These are phyloP conservation scores for Phrynocephalus guinanensis DNA, from an alignment of 2,797 vertebrate species.

Conservation along the genomic window DNA sequence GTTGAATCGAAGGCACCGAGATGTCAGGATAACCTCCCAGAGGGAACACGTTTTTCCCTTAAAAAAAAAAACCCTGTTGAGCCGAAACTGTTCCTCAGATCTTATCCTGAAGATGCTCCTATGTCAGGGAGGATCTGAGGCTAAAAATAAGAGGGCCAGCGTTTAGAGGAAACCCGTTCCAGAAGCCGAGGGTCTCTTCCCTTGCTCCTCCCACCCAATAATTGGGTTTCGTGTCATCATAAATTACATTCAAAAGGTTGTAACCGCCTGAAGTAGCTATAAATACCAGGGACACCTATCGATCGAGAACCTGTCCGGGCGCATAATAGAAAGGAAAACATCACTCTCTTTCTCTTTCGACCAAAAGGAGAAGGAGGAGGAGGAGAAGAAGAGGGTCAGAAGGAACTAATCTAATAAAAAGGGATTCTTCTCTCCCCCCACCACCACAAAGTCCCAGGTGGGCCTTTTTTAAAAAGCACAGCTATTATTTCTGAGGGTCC, in stretches of 20 bases:
- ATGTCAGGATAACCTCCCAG: too few relatives aligned
- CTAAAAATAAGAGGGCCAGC: background rate
- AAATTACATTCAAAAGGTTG: conserved; percentile 73
- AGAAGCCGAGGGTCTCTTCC: background rate
- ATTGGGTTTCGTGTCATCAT: conserved; percentile 59
- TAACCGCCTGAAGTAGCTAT: conserved; percentile 62
- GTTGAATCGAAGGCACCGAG: too few relatives aligned
- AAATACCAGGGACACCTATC: conserved; percentile 78
- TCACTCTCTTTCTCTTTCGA: conserved; percentile 43
- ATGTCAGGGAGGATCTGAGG: background rate
- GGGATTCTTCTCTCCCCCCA: conserved; percentile 60
- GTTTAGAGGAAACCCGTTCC: background rate
- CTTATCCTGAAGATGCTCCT: too few relatives aligned
- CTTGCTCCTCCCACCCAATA: conserved; percentile 21
- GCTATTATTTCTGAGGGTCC: conserved; percentile 66
- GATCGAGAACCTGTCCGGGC: conserved; percentile 73
- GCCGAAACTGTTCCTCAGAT: too few relatives aligned
- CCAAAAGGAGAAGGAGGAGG: conserved; percentile 16
- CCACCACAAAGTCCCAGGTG: conserved; percentile 60
- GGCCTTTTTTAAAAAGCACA: conserved; percentile 60
- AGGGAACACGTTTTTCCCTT: too few relatives aligned
- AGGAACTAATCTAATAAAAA: conserved; percentile 78
- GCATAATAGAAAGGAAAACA: conserved; percentile 77
- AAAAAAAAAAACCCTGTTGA: too few relatives aligned
- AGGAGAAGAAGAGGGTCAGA: conserved; percentile 58